Base-by-base conservation (phyloP, 2,797 vertebrate genomes). In the Siniperca undulata region DNA sequence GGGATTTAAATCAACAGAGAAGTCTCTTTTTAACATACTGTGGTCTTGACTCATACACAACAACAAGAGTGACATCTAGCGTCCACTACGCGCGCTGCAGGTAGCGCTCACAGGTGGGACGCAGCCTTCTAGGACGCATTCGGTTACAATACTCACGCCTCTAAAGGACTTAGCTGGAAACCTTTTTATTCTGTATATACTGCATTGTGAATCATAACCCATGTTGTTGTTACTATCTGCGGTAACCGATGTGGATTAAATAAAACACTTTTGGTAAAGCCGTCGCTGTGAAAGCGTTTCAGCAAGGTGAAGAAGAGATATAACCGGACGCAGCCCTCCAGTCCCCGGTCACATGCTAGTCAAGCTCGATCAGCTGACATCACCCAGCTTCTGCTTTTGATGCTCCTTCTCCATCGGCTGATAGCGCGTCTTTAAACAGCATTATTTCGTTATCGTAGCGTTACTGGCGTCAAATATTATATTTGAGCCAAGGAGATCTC, bases 291-390 rank as follows among this genome's bases (percentile, higher is more conserved):
- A 13, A 70, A 34, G 12, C 2, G 36, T 62, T 34, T 24, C 8
- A 19, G 9, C 4, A 22, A 73, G 34, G 64, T 12, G 19, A 22
- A 20, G 62, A 14, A 2, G 11, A 50, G 36, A 2, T 0, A 1
- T 77, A 89, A 52, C 42, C n/a, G 91, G 12, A 86, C 72, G 85
- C 89, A 11, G 88, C 89, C 88, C 3, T 50, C 1, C 16, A 1
- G 56, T 34, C 42, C 13, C 20, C n/a, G 3, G 92, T 95, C 94
- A 96, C 96, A 93, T 96, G 96, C 93, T 68, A 6, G 81, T 82
- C 80, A 36, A 74, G 50, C 86, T 38, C 74, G 86, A 83, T 95
- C 95, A 94, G 91, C 94, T 95, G 94, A 95, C 93, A 58, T 56
- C 74, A 58, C 40, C 34, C 82, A 53, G 87, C 88, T 94, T 94